phyloP scores from a whole-genome alignment of 1,140 invertebrate genomes.

The Telenomus remus region DNA sequence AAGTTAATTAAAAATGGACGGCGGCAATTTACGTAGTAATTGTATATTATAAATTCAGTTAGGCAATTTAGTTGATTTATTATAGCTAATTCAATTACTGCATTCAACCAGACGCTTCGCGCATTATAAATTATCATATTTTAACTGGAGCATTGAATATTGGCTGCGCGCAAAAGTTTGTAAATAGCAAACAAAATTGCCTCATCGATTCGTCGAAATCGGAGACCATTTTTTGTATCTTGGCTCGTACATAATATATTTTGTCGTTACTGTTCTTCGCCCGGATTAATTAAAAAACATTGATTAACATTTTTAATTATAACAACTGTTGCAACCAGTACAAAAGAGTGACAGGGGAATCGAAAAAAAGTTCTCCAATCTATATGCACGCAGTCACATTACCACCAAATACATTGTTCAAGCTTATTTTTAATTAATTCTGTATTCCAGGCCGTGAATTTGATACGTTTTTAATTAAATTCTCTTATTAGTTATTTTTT shows the following conservation, averaged over 20 bases:
- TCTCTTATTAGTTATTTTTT: too few relatives aligned
- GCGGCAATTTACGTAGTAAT: slow-evolving; percentile 30
- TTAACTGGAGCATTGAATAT: slow-evolving; percentile 48
- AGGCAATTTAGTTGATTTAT: slow-evolving; percentile 54
- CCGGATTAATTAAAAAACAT: too few relatives aligned
- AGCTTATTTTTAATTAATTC: too few relatives aligned
- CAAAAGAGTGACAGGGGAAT: too few relatives aligned
- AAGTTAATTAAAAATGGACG: slow-evolving; percentile 38
- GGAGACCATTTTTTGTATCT: slow-evolving; percentile 4
- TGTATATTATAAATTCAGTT: slow-evolving; percentile 53
- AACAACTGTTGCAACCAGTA: too few relatives aligned
- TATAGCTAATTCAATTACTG: slow-evolving; percentile 47
- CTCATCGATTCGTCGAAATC: slow-evolving; percentile 10
- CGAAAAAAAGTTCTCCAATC: too few relatives aligned
- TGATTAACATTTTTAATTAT: too few relatives aligned
- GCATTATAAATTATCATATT: slow-evolving; percentile 49
- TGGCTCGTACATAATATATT: not conserved
- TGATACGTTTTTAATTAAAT: too few relatives aligned
- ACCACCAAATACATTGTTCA: too few relatives aligned
- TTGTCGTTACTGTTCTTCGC: too few relatives aligned
- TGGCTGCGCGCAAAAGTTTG: slow-evolving; percentile 31
- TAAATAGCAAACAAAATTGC: slow-evolving; percentile 30
- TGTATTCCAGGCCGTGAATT: too few relatives aligned
- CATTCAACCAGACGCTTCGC: slow-evolving; percentile 37
- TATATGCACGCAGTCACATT: too few relatives aligned